Percentiles rank a stretch among this genome's conserved stretches.
phyloP scores from a whole-genome alignment of 2,888 invertebrate species.

The Ochropacha duplaris region DNA sequence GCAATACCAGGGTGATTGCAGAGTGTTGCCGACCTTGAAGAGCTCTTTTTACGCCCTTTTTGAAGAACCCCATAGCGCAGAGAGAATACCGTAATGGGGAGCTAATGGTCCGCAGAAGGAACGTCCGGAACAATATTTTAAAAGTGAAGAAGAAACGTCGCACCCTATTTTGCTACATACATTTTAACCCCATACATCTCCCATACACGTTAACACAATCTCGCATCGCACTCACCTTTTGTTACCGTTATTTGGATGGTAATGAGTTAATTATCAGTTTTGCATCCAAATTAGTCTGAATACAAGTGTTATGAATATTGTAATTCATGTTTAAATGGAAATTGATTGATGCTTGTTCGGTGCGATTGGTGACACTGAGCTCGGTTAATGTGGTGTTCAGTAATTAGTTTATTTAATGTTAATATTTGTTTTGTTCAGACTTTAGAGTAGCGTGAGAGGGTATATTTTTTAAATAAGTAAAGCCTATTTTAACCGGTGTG shows the following conservation, averaged over 20 bases:
- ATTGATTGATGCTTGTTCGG: conserved; percentile 64
- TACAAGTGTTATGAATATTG: conserved; percentile 71
- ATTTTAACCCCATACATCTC: conserved; percentile 32
- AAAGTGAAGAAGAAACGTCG: conserved; percentile 7
- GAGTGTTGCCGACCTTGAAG: too few species aligned
- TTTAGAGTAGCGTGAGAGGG: too few species aligned
- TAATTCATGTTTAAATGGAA: conserved; percentile 60
- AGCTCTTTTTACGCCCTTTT: too few species aligned
- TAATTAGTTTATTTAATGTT: background rate
- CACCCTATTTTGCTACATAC: conserved; percentile 11
- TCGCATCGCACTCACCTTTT: conserved; percentile 61
- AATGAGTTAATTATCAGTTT: conserved; percentile 79
- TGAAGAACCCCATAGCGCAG: too few species aligned
- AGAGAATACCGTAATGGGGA: too few species aligned
- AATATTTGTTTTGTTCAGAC: background rate
- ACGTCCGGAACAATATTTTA: too few species aligned
- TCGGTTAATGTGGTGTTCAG: background rate
- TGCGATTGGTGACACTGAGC: conserved; percentile 21
- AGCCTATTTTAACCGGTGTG: too few species aligned
- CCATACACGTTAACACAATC: conserved; percentile 48
- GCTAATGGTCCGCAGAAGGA: too few species aligned
- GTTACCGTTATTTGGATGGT: conserved; percentile 77
- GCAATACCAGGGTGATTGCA: too few species aligned
- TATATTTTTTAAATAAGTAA: too few species aligned
- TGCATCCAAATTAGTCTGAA: conserved; percentile 68